These are phyloP conservation scores for Monopis laevigella DNA, from an alignment of 2,888 invertebrate species.

Conservation along the genomic window DNA sequence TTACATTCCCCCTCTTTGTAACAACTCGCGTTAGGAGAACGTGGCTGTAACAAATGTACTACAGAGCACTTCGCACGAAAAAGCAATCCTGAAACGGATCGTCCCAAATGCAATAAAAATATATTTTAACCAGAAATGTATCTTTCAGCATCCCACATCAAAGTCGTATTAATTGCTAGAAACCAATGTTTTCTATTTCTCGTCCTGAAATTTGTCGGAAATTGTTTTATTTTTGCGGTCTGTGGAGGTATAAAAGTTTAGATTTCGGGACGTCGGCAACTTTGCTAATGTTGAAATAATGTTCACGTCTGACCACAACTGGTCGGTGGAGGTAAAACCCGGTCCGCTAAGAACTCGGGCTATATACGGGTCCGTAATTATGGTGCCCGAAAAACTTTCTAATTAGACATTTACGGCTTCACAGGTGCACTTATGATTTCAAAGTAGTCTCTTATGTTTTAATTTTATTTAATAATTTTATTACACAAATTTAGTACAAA, in stretches of 20 bases:
- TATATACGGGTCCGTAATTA: slow-evolving; percentile 10
- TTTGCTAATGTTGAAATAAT: slow-evolving; percentile 51
- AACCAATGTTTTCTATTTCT: not conserved
- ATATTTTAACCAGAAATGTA: not conserved
- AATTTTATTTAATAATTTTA: too few relatives aligned
- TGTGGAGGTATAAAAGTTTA: slow-evolving; percentile 30
- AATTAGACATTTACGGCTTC: slow-evolving; percentile 11
- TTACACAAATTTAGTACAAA: too few relatives aligned
- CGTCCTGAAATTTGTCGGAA: not conserved
- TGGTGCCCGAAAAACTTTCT: slow-evolving; percentile 8
- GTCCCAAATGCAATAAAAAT: slow-evolving; percentile 3
- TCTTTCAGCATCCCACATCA: slow-evolving; percentile 5
- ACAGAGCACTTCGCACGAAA: not conserved
- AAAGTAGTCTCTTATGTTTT: not conserved
- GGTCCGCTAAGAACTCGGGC: slow-evolving; percentile 1
- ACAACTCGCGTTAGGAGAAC: slow-evolving; percentile 34
- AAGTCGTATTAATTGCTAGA: slow-evolving; percentile 7
- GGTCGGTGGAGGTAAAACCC: not conserved
- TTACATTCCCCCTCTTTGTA: slow-evolving; percentile 50
- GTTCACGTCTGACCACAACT: slow-evolving; percentile 23
- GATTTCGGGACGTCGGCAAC: slow-evolving; percentile 36
- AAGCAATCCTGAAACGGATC: slow-evolving; percentile 6
- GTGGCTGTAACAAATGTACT: slow-evolving; percentile 23
- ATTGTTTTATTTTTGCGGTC: slow-evolving; percentile 32
- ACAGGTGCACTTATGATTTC: slow-evolving; percentile 9